These are phyloP conservation scores for Macrocentrus cingulum DNA, from an alignment of 1,140 invertebrate species.

Conservation along the genomic window DNA sequence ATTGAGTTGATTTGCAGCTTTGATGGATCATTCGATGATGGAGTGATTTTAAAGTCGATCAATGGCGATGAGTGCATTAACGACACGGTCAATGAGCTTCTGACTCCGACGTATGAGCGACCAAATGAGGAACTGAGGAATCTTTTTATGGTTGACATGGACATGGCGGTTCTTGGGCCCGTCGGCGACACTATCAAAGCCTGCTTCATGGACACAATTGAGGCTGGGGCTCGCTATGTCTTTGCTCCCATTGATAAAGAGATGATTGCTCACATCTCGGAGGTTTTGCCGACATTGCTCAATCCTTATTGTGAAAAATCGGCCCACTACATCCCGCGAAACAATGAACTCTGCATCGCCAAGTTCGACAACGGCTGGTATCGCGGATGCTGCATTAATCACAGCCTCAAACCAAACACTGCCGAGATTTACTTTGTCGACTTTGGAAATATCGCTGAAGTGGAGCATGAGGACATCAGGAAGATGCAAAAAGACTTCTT, in stretches of 20 bases:
- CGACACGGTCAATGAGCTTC: conserved; percentile 34
- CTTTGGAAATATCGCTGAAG: conserved; percentile 41
- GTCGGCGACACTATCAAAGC: conserved; percentile 36
- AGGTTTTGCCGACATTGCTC: conserved; percentile 37
- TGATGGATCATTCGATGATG: conserved; percentile 31
- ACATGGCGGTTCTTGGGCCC: conserved; percentile 35
- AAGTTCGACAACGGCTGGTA: conserved; percentile 39
- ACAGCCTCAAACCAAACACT: conserved; percentile 18
- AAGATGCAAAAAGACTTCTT: conserved; percentile 47
- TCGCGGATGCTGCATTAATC: conserved; percentile 38
- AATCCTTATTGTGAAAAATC: conserved; percentile 35
- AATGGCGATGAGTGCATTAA: conserved; percentile 40
- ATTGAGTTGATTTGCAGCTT: conserved; percentile 36
- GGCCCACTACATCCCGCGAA: conserved; percentile 47
- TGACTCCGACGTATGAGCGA: conserved; percentile 40
- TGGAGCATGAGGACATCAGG: conserved; percentile 45
- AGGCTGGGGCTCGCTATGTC: conserved; percentile 30
- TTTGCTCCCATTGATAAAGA: conserved; percentile 33
- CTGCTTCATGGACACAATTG: conserved; percentile 18
- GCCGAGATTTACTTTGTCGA: conserved; percentile 44
- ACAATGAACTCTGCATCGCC: conserved; percentile 47
- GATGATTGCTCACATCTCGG: conserved; percentile 33
- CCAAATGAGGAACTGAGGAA: conserved; percentile 29
- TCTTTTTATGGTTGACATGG: conserved; percentile 32
- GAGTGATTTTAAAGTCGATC: conserved; percentile 36